A percentile compares a stretch with the other conserved stretches of the same genome.
Evolutionary conservation across 2,888 invertebrate species (phyloP).

Genomic region (Meliscaeva auricollis): DNA sequence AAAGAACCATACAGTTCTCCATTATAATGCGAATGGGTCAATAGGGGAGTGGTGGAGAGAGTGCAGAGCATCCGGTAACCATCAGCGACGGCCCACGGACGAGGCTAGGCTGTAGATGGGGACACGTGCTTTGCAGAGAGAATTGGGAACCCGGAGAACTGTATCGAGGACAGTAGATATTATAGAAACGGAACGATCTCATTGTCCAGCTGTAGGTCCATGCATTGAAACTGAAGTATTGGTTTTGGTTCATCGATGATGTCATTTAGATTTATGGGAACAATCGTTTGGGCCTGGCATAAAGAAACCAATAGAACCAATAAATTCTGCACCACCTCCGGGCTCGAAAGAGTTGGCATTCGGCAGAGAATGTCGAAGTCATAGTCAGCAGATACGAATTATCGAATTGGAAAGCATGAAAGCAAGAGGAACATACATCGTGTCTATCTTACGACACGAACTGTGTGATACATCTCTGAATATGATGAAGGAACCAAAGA

Average conservation of each 20-base stretch:
- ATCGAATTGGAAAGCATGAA: conserved; percentile 48
- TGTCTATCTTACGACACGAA: conserved; percentile 3
- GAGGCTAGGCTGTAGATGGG: neutral
- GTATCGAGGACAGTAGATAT: neutral
- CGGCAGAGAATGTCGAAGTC: neutral
- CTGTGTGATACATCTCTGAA: neutral
- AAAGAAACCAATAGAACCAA: conserved; percentile 60
- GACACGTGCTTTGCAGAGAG: neutral
- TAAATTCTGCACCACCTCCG: conserved; percentile 57
- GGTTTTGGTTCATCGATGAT: conserved; percentile 45
- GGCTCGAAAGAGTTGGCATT: conserved; percentile 15
- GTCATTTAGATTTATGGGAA: conserved; percentile 59
- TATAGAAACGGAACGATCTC: conserved; percentile 14
- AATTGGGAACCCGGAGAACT: neutral
- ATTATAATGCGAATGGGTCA: neutral
- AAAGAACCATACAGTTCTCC: conserved; percentile 41
- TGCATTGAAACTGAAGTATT: neutral
- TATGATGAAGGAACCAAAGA: conserved; percentile 2
- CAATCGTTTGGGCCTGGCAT: conserved; percentile 39
- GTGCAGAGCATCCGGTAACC: neutral
- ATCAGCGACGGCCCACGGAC: conserved; percentile 2
- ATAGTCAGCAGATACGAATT: conserved; percentile 31
- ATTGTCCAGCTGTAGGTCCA: conserved; percentile 47
- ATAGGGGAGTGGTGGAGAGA: neutral
- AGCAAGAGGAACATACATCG: neutral